phyloP scores from a whole-genome alignment of 2,113 vertebrate species.

The Otus sunia region DNA sequence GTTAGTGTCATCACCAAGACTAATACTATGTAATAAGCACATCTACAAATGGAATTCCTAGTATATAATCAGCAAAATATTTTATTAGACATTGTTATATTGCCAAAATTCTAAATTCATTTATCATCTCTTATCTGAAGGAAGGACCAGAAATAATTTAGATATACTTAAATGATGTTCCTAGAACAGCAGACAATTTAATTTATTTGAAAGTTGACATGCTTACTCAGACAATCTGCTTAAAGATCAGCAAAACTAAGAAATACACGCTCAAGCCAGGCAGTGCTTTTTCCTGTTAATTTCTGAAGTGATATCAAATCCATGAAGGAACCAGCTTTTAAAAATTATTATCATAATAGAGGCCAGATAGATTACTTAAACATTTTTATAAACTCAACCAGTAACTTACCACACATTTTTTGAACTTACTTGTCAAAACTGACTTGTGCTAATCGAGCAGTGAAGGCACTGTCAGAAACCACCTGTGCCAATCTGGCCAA shows the following conservation, averaged over 20 bases:
- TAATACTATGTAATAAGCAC: not conserved
- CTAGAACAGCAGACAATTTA: not conserved
- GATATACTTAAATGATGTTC: not conserved
- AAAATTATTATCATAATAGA: not conserved
- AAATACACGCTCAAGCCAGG: not conserved
- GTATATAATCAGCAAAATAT: not conserved
- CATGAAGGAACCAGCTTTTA: not conserved
- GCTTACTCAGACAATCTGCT: not conserved
- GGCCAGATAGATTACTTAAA: not conserved
- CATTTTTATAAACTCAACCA: not conserved
- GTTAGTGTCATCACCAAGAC: not conserved
- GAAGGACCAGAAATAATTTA: not conserved
- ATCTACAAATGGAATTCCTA: not conserved
- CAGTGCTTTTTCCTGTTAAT: not conserved
- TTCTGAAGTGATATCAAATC: not conserved
- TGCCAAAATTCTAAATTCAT: not conserved
- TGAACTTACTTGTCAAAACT: conserved; percentile 90
- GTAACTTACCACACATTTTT: not conserved
- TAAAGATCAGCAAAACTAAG: not conserved
- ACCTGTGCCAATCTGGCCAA: conserved; percentile 86
- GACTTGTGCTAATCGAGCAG: conserved; percentile 83
- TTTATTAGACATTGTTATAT: not conserved
- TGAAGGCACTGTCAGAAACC: conserved; percentile 82
- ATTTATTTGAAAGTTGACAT: not conserved
- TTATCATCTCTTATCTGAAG: not conserved